These are phyloP conservation scores for Callionymus lyra DNA, from an alignment of 2,113 vertebrate species.

Conservation along the genomic window DNA sequence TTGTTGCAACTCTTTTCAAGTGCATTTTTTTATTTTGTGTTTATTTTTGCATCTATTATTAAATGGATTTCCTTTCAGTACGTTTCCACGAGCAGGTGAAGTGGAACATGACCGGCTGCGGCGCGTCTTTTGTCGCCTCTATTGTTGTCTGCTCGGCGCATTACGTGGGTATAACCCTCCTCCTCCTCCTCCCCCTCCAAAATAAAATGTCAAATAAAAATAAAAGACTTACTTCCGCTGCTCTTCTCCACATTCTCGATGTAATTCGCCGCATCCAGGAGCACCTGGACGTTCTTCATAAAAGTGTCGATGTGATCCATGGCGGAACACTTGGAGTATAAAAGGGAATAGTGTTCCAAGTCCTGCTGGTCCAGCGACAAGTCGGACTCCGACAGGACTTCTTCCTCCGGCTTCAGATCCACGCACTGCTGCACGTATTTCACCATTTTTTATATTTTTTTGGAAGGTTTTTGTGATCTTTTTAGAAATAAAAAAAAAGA, in stretches of 20 bases:
- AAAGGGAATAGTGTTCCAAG: slow-evolving; percentile 65
- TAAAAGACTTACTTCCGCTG: slow-evolving; percentile 84
- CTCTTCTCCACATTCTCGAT: slow-evolving; percentile 83
- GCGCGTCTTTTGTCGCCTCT: slow-evolving; percentile 63
- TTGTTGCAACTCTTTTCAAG: slow-evolving; percentile 7
- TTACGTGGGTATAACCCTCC: slow-evolving; percentile 35
- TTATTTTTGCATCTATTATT: too few species aligned
- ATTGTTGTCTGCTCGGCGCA: slow-evolving; percentile 66
- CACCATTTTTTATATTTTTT: too few species aligned
- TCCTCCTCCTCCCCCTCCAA: background rate
- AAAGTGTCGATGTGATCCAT: slow-evolving; percentile 84
- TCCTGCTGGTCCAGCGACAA: slow-evolving; percentile 77
- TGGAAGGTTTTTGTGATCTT: too few species aligned
- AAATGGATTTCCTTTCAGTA: too few species aligned
- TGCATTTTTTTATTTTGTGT: too few species aligned
- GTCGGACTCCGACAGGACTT: slow-evolving; percentile 69
- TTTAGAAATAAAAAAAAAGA: too few species aligned
- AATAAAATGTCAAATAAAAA: too few species aligned
- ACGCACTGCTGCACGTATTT: slow-evolving; percentile 75
- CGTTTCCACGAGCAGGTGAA: background rate
- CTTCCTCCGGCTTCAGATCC: slow-evolving; percentile 68
- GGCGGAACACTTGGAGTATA: slow-evolving; percentile 74
- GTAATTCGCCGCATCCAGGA: slow-evolving; percentile 85
- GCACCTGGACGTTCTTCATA: slow-evolving; percentile 85
- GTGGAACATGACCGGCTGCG: slow-evolving; percentile 8